Percentiles rank a stretch among this genome's conserved stretches.
Evolutionary conservation across 2,888 invertebrate genomes (phyloP).

Genomic region (Azorinus chamasolen): DNA sequence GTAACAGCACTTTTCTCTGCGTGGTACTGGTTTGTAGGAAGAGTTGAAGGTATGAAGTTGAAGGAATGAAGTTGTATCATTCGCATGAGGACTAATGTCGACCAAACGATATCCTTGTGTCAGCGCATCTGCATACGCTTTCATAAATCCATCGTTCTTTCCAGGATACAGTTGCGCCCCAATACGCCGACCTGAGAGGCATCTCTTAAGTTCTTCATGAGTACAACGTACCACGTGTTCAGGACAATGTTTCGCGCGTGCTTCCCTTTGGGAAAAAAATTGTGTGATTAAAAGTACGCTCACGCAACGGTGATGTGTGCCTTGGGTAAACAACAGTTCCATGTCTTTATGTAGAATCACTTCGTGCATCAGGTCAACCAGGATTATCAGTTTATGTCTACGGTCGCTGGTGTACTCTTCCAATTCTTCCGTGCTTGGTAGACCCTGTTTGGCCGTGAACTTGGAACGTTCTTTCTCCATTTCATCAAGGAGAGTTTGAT

Average conservation of each 20-base stretch:
- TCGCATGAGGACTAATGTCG: conserved; percentile 1
- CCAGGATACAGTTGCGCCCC: conserved; percentile 11
- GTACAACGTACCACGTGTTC: conserved; percentile 5
- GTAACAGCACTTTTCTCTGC: conserved; percentile 32
- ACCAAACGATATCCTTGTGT: neutral
- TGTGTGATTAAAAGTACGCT: conserved; percentile 11
- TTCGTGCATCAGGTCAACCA: conserved; percentile 36
- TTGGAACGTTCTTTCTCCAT: conserved; percentile 38
- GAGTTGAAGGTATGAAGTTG: conserved; percentile 15
- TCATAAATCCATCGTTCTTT: conserved; percentile 15
- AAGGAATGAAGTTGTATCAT: conserved; percentile 12
- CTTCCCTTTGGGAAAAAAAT: conserved; percentile 2
- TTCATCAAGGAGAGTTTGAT: conserved; percentile 40
- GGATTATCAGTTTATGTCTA: conserved; percentile 28
- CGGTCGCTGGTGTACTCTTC: conserved; percentile 37
- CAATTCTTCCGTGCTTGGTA: conserved; percentile 20
- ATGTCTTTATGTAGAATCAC: conserved; percentile 24
- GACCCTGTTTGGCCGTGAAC: too few species aligned
- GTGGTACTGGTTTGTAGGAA: conserved; percentile 6
- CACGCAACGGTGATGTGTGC: too few species aligned
- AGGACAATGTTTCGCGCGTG: conserved; percentile 10
- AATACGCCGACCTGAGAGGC: too few species aligned
- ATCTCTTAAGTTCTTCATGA: neutral
- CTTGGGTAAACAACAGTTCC: conserved; percentile 11
- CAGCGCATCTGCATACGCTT: conserved; percentile 20